Evolutionary conservation across 2,113 vertebrate species (phyloP), one percentile per base, ranked within the genome.

Genomic region (Calcarius ornatus): DNA sequence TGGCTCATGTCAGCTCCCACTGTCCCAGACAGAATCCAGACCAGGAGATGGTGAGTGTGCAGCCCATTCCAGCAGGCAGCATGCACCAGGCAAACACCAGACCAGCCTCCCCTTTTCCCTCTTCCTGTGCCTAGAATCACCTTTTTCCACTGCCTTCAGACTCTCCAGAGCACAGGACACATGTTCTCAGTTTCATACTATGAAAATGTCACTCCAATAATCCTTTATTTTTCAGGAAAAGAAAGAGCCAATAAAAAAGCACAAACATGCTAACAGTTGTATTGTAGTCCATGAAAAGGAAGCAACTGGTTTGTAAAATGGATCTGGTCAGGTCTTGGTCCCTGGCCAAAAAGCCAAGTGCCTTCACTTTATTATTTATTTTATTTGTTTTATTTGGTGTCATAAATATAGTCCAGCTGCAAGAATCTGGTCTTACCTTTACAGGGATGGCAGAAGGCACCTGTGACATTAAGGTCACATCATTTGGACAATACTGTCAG

Each of bases 161-260:
- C 31, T 56, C 42, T 28, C 40, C 24, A 83, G 25, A 19, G 51
- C 23, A 75, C 1, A 1, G 33, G 1, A 1, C 42, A 48, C 1
- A 0, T 50, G 6, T 69, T 80, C 48, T 69, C 63, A 43, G 48
- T 70, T 69, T 92, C n/a, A 6, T 25, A 14, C 21, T 11, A 22
- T 2, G 13, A 72, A 93, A 80, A 76, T 27, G 40, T 56, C 11
- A 54, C 20, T 71, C 25, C 16, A 33, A 12, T 59, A 70, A 40
- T 3, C 2, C 2, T 28, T 17, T 47, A 51, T 38, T 28, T 30
- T 50, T 53, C 38, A 61, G 23, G 23, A 47, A 48, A 68, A 76
- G 33, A 59, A 83, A 60, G 12, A 57, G 15, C 11, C 11, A 35
- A 57, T 10, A 45, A 89, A 56, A 59, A 35, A 28, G 23, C 40